Conservation (phyloP, 2,797 vertebrate genomes). For the Acanthornis magna region DNA sequence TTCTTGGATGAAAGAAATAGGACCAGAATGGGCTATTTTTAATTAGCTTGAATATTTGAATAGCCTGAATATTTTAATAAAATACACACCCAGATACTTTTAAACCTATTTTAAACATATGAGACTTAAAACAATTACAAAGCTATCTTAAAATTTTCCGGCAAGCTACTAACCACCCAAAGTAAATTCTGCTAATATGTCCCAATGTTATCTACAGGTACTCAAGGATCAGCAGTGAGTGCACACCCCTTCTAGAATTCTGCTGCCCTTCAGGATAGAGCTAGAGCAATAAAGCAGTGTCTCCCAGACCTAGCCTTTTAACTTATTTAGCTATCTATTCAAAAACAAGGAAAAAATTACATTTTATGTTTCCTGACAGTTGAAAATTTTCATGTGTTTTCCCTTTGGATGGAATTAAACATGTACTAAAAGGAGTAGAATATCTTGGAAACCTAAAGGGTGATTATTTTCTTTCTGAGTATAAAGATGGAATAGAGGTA, state of each 20-base stretch:
- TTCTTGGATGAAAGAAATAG: neutral
- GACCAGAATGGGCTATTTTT: neutral
- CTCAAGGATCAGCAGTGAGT: neutral
- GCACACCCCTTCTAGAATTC: neutral
- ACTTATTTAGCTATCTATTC: neutral
- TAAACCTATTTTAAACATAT: constrained; percentile 17
- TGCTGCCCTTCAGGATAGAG: neutral
- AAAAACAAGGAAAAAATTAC: neutral
- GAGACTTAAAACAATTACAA: constrained; percentile 23
- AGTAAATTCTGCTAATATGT: neutral
- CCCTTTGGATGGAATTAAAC: neutral
- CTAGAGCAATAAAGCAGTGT: neutral
- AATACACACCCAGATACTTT: constrained; percentile 6
- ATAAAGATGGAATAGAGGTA: neutral
- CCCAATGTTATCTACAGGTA: neutral
- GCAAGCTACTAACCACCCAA: neutral
- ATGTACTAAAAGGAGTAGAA: neutral
- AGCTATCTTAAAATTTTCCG: neutral
- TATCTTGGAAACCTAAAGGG: neutral
- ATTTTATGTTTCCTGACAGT: neutral
- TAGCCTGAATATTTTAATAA: constrained; percentile 26
- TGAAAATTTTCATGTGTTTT: neutral
- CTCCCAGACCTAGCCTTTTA: neutral
- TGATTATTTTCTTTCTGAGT: neutral
- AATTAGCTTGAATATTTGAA: constrained; percentile 36